Evolutionary conservation across 2,113 vertebrate genomes (phyloP).

Genomic region (Mormoops blainvillei): DNA sequence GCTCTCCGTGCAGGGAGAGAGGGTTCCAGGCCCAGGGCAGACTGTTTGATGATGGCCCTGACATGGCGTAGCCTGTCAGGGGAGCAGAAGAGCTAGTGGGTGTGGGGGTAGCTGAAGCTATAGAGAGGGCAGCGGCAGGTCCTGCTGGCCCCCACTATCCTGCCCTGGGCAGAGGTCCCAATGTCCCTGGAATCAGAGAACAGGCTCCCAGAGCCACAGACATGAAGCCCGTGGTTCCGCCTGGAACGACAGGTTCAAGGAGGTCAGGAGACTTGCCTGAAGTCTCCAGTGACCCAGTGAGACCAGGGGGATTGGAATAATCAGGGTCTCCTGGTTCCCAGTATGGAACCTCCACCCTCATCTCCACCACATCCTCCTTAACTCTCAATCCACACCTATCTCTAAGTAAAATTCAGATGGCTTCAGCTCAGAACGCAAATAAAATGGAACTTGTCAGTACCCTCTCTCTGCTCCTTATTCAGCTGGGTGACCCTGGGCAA

Average conservation of each 20-base stretch:
- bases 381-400: no score
- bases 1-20: no score
- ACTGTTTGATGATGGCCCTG: no score
- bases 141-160: not conserved
- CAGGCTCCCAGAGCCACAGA: not conserved
- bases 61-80: accelerated
- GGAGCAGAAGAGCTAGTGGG: not conserved
- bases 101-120: not conserved
- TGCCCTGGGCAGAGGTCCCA: not conserved
- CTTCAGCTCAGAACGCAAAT: not conserved
- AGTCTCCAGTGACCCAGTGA: not conserved
- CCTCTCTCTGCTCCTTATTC: not conserved
- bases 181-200: not conserved
- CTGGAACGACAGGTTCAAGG: not conserved
- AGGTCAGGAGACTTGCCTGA: not conserved
- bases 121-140: not conserved
- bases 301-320: not conserved
- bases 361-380: not conserved
- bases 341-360: not conserved
- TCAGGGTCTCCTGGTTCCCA: not conserved
- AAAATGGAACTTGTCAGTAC: not conserved
- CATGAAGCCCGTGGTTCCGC: not conserved
- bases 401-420: not conserved
- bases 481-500: not conserved
- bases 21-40: not conserved